Percentiles rank a stretch among this genome's conserved stretches.
Evolutionary conservation across 2,888 invertebrate species (phyloP).

Genomic region (Lobophora halterata): DNA sequence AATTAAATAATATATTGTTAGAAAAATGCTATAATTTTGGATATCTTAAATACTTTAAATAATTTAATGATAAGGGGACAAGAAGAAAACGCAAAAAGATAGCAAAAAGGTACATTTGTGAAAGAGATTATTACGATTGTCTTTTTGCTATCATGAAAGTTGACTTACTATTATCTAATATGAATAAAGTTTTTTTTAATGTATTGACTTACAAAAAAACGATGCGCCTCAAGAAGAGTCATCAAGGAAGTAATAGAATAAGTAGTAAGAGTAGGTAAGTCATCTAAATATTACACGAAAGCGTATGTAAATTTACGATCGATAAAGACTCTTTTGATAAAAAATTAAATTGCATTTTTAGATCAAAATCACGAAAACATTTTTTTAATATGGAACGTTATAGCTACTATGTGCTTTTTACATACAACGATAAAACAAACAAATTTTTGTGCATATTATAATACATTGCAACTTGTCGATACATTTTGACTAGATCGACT

Average conservation of each 20-base stretch:
- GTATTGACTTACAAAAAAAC: too few species aligned
- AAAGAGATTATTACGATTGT: too few species aligned
- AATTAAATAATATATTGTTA: too few species aligned
- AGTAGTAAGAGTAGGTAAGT: conserved; percentile 5
- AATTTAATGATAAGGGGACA: conserved; percentile 37
- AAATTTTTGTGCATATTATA: too few species aligned
- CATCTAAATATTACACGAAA: conserved; percentile 28
- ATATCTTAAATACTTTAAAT: conserved; percentile 22
- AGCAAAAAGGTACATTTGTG: conserved; percentile 39
- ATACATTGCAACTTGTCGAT: too few species aligned
- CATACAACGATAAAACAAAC: not conserved
- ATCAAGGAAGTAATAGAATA: not conserved
- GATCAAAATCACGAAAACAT: too few species aligned
- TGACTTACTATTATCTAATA: too few species aligned
- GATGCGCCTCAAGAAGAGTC: too few species aligned
- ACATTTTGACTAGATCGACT: too few species aligned
- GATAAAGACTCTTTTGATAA: conserved; percentile 2
- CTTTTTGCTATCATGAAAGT: too few species aligned
- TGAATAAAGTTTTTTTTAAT: too few species aligned
- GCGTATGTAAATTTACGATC: conserved; percentile 33
- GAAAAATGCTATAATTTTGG: conserved; percentile 26
- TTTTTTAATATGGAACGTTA: conserved; percentile 1
- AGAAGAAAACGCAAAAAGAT: conserved; percentile 47
- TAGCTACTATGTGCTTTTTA: not conserved
- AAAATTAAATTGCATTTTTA: not conserved